These are phyloP conservation scores for Meteorus colon DNA, from an alignment of 2,888 invertebrate genomes.

Conservation along the genomic window DNA sequence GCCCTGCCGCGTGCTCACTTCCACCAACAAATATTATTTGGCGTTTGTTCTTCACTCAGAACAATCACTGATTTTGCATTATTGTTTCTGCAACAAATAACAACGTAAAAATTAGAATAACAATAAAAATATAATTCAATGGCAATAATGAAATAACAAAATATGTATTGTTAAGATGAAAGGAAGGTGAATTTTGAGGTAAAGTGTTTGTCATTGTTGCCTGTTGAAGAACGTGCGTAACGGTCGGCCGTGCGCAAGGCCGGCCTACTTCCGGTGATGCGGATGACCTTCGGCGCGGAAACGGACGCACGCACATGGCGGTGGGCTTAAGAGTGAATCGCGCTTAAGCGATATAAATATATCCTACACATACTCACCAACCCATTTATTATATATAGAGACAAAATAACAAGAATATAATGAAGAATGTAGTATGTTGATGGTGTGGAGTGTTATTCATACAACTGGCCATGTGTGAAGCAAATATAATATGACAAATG, in stretches of 20 bases:
- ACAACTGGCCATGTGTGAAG: neutral
- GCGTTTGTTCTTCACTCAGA: neutral
- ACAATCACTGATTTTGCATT: neutral
- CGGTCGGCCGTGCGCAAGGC: slow-evolving; percentile 68
- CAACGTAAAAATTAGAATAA: slow-evolving; percentile 8
- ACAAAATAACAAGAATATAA: neutral
- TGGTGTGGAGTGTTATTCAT: neutral
- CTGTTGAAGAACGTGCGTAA: slow-evolving; percentile 62
- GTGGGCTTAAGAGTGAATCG: neutral
- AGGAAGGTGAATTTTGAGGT: slow-evolving; percentile 39
- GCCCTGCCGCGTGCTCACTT: slow-evolving; percentile 4
- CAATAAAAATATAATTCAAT: neutral
- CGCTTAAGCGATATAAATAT: slow-evolving; percentile 52
- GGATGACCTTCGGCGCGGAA: slow-evolving; percentile 69
- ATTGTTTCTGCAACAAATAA: slow-evolving; percentile 17
- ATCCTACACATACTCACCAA: no score
- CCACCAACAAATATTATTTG: neutral
- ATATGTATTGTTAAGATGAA: slow-evolving; percentile 1
- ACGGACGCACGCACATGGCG: slow-evolving; percentile 62
- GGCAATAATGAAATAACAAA: neutral
- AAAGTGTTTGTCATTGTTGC: slow-evolving; percentile 30
- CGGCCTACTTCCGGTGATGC: slow-evolving; percentile 71
- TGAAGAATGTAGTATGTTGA: neutral
- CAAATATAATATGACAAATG: neutral
- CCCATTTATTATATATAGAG: slow-evolving; percentile 36